Base-by-base conservation (phyloP, 2,113 vertebrate genomes). In the Raja brachyura region DNA sequence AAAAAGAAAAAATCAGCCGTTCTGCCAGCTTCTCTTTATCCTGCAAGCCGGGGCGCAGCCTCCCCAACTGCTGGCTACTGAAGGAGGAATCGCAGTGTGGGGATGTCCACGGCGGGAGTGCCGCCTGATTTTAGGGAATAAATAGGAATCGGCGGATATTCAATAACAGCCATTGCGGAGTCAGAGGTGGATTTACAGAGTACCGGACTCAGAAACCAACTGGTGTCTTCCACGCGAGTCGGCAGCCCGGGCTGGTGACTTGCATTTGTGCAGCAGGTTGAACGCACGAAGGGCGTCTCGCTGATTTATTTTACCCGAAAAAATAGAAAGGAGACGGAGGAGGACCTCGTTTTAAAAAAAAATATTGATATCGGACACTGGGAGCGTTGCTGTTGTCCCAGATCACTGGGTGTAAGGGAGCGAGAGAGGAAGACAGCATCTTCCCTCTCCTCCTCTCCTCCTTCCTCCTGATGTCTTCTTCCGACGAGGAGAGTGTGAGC, bases 401-500 rank as follows among this genome's bases (percentile, higher is more conserved):
- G 25, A 88, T 88, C 83, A 14, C 8, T n/a, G 83, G 31, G 83
- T 88, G 88, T 20, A 16, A 33, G 54, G 63, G 86, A 22, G 11
- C 31, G 86, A 90, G 86, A 90, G 61, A 48, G 66, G 9, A 22
- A 70, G 66, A 33, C 25, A 14, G 28, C 85, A 31, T 20, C 61
- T n/a, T 66, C 18, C 33, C 63, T 90, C 4, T n/a, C 33, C n/a
- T 48, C 39, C 39, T 48, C 39, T 48, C 39, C 39, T 48, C 39
- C 39, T 48, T 48, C 39, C 63, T 73, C 88, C 66, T 48, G 14
- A 68, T 90, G 63, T 90, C 88, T 70, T 70, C 88, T 39, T 90
- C 88, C 68, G 98, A 99, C 1, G 98, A 99, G 95, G 98, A 99
- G 94, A 99, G 98, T 93, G 97, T 99, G 93, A 99, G 98, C 76